Percentiles rank a stretch among this genome's conserved stretches.
Evolutionary conservation across 1,140 invertebrate species (phyloP).

Genomic region (Pentalonia nigronervosa): DNA sequence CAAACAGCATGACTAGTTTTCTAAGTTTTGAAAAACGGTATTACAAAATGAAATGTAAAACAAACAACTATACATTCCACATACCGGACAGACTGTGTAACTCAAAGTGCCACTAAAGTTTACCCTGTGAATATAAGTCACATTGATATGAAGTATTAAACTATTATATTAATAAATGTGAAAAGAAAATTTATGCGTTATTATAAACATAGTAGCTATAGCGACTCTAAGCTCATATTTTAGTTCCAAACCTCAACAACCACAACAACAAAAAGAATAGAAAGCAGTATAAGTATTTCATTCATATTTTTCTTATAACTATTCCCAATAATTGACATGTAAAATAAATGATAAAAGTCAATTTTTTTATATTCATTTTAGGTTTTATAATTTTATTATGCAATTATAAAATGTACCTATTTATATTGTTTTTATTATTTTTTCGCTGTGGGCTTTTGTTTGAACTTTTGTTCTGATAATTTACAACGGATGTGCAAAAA

Average conservation of each 20-base stretch:
- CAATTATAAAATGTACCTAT: not conserved
- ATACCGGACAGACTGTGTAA: not conserved
- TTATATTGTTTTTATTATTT: not conserved
- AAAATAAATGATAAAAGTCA: no score
- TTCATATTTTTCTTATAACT: not conserved
- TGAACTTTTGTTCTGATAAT: not conserved
- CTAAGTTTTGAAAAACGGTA: not conserved
- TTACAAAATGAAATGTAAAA: not conserved
- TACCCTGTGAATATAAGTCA: not conserved
- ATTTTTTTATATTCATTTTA: not conserved
- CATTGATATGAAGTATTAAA: not conserved
- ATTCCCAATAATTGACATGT: no score
- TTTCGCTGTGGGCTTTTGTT: not conserved
- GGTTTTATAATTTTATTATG: not conserved
- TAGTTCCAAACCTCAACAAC: not conserved
- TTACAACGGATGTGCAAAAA: not conserved
- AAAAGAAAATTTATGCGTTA: not conserved
- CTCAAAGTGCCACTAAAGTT: not conserved
- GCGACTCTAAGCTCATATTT: not conserved
- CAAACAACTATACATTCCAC: not conserved
- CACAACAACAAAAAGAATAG: not conserved
- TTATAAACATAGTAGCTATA: not conserved
- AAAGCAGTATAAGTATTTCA: not conserved
- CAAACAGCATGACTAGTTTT: not conserved
- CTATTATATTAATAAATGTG: constrained; percentile 5